Conservation (phyloP, 2,888 invertebrate genomes). For the Conops quadrifasciatus region DNA sequence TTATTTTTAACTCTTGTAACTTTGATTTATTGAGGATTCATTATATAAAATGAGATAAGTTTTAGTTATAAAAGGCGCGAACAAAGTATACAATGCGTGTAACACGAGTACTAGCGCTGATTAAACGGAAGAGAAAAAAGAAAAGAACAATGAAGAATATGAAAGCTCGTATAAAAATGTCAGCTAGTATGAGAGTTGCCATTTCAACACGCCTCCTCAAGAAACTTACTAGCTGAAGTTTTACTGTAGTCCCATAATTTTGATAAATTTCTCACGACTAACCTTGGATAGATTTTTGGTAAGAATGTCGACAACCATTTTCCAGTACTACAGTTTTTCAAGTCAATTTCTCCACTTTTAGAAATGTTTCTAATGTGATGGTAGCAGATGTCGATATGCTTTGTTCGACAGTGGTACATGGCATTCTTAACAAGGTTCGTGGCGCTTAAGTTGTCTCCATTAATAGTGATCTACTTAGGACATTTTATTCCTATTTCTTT, state of each 20-base stretch:
- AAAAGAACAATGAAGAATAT: too few relatives aligned
- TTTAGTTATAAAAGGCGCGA: too few relatives aligned
- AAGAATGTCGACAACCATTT: conserved; percentile 38
- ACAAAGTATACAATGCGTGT: too few relatives aligned
- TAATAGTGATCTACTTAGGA: not conserved
- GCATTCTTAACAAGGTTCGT: conserved; percentile 38
- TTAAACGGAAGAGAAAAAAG: too few relatives aligned
- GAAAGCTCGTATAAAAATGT: too few relatives aligned
- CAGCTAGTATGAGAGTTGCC: too few relatives aligned
- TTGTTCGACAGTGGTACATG: conserved; percentile 38
- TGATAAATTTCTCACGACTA: conserved; percentile 30
- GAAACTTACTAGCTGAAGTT: too few relatives aligned
- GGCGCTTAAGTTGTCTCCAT: conserved; percentile 28
- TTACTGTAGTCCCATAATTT: conserved; percentile 30
- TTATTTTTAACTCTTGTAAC: too few relatives aligned
- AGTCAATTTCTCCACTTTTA: conserved; percentile 26
- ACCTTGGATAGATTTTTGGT: conserved; percentile 36
- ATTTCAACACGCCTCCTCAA: too few relatives aligned
- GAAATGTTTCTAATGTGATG: conserved; percentile 35
- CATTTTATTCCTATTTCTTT: not conserved
- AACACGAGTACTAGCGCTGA: too few relatives aligned
- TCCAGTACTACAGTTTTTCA: conserved; percentile 35
- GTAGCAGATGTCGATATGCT: conserved; percentile 38
- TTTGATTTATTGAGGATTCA: too few relatives aligned
- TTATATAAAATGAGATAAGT: too few relatives aligned